A percentile compares a stretch with the other conserved stretches of the same genome.
Evolutionary conservation across 2,113 vertebrate genomes (phyloP).

Genomic region (Chiloscyllium plagiosum): DNA sequence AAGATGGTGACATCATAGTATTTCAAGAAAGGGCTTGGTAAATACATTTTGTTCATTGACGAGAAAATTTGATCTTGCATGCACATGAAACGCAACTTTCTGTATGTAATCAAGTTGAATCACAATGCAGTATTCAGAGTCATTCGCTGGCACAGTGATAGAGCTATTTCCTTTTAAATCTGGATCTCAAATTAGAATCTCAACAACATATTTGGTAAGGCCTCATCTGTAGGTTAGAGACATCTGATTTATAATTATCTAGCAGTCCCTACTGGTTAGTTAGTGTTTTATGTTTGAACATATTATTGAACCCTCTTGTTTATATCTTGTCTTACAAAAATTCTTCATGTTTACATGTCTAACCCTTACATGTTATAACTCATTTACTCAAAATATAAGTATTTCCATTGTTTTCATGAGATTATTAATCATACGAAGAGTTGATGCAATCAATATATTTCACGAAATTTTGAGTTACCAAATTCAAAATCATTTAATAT

Average conservation of each 20-base stretch:
- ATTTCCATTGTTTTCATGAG: neutral
- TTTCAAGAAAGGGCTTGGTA: neutral
- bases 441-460: neutral
- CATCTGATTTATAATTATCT: neutral
- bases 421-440: neutral
- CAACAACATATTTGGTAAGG: neutral
- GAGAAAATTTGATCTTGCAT: neutral
- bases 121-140: neutral
- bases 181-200: neutral
- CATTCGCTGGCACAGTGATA: neutral
- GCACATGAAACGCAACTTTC: neutral
- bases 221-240: neutral
- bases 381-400: neutral
- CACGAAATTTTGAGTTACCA: neutral
- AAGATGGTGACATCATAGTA: conserved; percentile 22
- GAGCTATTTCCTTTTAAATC: neutral
- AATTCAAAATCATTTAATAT: neutral
- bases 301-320: neutral
- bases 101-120: neutral
- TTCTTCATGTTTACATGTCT: neutral
- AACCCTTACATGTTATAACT: neutral
- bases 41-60: neutral
- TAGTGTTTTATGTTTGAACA: neutral
- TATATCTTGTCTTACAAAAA: neutral
- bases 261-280: conserved; percentile 19